These are phyloP conservation scores for Kryptolebias ocellatus DNA, from an alignment of 2,797 vertebrate species.

Conservation along the genomic window DNA sequence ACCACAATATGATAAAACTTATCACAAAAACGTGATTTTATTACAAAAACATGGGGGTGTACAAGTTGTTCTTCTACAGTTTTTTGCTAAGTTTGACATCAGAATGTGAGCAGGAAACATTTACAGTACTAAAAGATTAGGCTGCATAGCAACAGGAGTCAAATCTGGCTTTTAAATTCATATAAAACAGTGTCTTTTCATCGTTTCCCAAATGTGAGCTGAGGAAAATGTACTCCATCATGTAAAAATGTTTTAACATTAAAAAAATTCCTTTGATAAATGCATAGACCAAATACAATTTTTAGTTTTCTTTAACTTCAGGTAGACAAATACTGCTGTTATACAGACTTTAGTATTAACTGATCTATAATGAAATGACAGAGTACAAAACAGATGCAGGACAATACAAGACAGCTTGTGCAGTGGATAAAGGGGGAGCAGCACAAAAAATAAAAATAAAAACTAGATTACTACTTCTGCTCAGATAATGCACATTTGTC, in stretches of 20 bases:
- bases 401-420: conserved; percentile 26
- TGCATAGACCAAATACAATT: conserved; percentile 70
- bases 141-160: conserved; percentile 75
- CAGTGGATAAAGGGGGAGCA: background rate
- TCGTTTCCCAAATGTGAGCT: conserved; percentile 44
- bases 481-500: conserved; percentile 24
- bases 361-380: conserved; percentile 11
- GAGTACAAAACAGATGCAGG: conserved; percentile 27
- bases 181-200: conserved; percentile 58
- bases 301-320: conserved; percentile 31
- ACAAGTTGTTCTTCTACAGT: conserved; percentile 70
- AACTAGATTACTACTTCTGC: conserved; percentile 15
- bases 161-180: conserved; percentile 55
- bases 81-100: conserved; percentile 69
- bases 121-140: conserved; percentile 75
- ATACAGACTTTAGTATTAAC: background rate
- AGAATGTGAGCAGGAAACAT: conserved; percentile 69
- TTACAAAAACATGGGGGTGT: conserved; percentile 76
- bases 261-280: conserved; percentile 51
- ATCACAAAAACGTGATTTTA: conserved; percentile 46
- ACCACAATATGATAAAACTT: background rate
- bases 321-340: conserved; percentile 47
- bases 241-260: conserved; percentile 58
- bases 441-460: conserved; percentile 11
- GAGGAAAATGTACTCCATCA: conserved; percentile 36